Conservation (phyloP, 1,140 invertebrate species). For the Calliopsis andreniformis region DNA sequence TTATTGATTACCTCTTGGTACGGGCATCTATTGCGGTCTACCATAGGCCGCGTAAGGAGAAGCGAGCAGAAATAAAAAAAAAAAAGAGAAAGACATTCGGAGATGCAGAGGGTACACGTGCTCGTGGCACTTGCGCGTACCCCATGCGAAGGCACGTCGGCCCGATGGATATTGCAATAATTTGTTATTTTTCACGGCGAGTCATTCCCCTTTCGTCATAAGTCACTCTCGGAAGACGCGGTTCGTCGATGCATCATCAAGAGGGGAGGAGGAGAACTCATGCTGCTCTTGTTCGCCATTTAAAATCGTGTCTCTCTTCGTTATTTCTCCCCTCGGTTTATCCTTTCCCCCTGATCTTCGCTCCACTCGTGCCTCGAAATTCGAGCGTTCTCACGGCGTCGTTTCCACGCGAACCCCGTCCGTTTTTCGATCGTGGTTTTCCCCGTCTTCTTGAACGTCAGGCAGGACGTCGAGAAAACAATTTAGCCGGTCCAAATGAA, state of each 20-base stretch:
- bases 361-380: neutral
- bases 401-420: too few species aligned
- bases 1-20: constrained; percentile 78
- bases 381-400: too few species aligned
- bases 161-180: constrained; percentile 63
- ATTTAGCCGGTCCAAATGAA: constrained; percentile 28
- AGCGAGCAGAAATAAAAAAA: constrained; percentile 42
- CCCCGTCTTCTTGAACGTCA: neutral
- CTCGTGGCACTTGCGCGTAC: constrained; percentile 46
- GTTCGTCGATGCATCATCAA: constrained; percentile 45
- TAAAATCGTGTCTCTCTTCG: neutral
- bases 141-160: constrained; percentile 37
- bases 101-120: constrained; percentile 50
- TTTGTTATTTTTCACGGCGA: constrained; percentile 64
- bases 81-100: constrained; percentile 4
- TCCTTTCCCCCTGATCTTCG: too few species aligned
- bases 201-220: constrained; percentile 57
- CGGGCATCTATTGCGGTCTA: constrained; percentile 66
- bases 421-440: neutral
- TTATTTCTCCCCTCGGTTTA: too few species aligned
- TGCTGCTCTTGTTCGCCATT: constrained; percentile 16
- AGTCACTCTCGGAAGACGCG: constrained; percentile 50
- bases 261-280: constrained; percentile 35
- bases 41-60: constrained; percentile 61
- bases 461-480: constrained; percentile 22